Evolutionary conservation across 2,888 invertebrate species (phyloP), one percentile per base, ranked within the genome.

Genomic region (Phorcus lineatus): DNA sequence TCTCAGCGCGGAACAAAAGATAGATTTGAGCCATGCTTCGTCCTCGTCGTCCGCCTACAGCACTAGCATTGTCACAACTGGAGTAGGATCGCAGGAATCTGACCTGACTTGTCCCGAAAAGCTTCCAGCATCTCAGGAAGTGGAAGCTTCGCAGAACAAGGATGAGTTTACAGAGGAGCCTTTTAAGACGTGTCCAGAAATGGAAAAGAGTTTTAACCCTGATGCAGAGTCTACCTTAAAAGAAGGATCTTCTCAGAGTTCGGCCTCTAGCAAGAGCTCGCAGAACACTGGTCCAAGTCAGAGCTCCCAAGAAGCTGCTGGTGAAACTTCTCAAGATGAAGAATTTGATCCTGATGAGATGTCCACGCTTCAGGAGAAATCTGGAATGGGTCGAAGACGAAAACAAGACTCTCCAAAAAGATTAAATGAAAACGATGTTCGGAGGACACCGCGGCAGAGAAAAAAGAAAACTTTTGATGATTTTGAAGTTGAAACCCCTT

Each of bases 351-450:
- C 36, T 9, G 70, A 70, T n/a, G 19, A 36, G 13, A n/a, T 40
- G 40, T 31, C 70, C 70, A 70, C 70, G 28, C 70, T 70, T 6
- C 31, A 31, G 6, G 31, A 76, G 0, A 55, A 55, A 16, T 4
- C 54, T 19, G 22, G 31, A 24, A 28, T 31, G 9, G 19, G 52
- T 47, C 53, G 70, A 62, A 81, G 80, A 36, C 81, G 88, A 66
- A 90, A 90, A 78, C 88, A 87, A 70, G 76, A 80, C 19, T 81
- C 85, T 2, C 88, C 89, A 4, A 87, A 88, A 79, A 87, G 86
- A 77, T 78, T 85, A 57, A 76, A 52, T 28, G 36, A 53, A 17
- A 22, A 40, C 9, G 74, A 70, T 19, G 24, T 80, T 0, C 67
- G 83, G 9, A 81, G 83, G 19, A 81, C 80, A 22, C 78, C 76